Conservation (phyloP, 2,888 invertebrate species). For the Campopleginae sp. region DNA sequence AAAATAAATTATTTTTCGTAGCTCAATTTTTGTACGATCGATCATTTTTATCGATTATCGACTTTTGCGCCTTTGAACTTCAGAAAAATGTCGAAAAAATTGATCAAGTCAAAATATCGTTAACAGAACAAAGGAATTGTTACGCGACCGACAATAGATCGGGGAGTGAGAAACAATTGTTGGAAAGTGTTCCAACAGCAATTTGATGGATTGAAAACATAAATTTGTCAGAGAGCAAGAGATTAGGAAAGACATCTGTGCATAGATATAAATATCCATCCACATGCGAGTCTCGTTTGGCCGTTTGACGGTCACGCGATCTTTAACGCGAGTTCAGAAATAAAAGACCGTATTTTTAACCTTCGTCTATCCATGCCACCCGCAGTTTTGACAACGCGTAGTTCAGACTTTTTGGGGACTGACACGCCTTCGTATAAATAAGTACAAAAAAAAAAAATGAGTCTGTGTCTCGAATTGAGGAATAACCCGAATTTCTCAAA, state of each 20-base stretch:
- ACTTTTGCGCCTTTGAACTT: no score
- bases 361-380: slow-evolving; percentile 46
- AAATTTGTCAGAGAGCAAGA: slow-evolving; percentile 2
- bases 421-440: not conserved
- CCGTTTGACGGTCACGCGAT: slow-evolving; percentile 66
- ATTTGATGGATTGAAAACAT: not conserved
- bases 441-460: not conserved
- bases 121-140: not conserved
- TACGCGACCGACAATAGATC: not conserved
- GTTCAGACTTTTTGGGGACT: not conserved
- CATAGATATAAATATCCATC: slow-evolving; percentile 43
- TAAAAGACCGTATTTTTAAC: slow-evolving; percentile 70
- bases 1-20: no score
- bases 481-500: no score
- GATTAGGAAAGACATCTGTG: slow-evolving; percentile 13
- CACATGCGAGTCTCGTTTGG: slow-evolving; percentile 42
- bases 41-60: no score
- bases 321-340: slow-evolving; percentile 62
- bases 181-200: not conserved
- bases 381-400: slow-evolving; percentile 24
- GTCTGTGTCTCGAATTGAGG: no score
- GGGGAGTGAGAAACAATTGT: not conserved
- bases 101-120: not conserved
- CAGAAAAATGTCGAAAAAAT: not conserved
- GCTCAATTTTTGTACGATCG: no score